Base-by-base conservation (phyloP, 2,797 vertebrate genomes). In the Melanotaenia nigrans region DNA sequence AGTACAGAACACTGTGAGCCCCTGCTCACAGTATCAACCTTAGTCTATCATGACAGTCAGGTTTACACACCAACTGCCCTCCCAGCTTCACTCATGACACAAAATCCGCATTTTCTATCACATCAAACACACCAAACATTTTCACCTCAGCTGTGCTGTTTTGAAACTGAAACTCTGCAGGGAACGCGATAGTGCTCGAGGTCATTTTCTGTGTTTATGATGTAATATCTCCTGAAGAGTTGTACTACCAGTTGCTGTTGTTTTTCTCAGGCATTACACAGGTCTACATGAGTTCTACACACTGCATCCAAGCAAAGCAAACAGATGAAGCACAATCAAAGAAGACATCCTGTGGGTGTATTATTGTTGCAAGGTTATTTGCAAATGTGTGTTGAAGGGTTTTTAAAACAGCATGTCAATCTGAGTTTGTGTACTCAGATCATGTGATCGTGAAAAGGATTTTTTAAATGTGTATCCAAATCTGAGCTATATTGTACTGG, bases 21-120 rank as follows among this genome's bases (percentile, higher is more conserved):
- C 1, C 32, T 65, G 59, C 65, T 78, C 66, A 62, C 75, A 81
- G 22, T 60, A 68, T 53, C 38, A 59, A 74, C 83, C 65, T 67
- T 35, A 63, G 65, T 65, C 36, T 83, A 10, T 16, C 38, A 30
- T 51, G 61, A 42, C 42, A 61, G 53, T 25, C 18, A 24, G 49
- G 25, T 61, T 73, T 54, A 62, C 49, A 60, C 69, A 56, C 62
- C 75, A 20, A 59, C 71, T 62, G 60, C 61, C 77, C 65, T 61
- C 55, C 74, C 49, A 57, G 35, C 42, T 67, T 59, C 28, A 40
- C 18, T 65, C 61, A 22, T 49, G n/a, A 73, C 58, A 47, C 2
- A 35, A 33, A 74, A 57, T 40, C 57, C 11, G 49, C 20, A 68
- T 68, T 53, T 77, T 30, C 28, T 9, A n/a, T 40, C 47, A 11